Percentiles rank a stretch among this genome's conserved stretches.
Conservation (phyloP, 2,888 invertebrate species). For the Antitype chi region DNA sequence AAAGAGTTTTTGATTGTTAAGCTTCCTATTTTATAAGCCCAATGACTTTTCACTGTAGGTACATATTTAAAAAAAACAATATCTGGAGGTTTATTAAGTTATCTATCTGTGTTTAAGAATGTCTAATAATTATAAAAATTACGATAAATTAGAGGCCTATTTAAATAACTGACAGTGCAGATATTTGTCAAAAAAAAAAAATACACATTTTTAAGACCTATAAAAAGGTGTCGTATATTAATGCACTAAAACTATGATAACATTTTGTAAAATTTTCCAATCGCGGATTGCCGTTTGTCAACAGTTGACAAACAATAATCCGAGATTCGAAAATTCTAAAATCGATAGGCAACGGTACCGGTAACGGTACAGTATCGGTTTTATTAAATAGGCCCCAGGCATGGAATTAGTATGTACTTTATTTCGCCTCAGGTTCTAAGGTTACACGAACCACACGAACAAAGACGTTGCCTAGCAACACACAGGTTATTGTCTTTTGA, state of each 20-base stretch:
- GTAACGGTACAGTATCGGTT: not conserved
- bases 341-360: too few species aligned
- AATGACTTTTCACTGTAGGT: not conserved
- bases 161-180: not conserved
- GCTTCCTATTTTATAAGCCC: too few species aligned
- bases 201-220: not conserved
- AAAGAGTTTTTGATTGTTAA: too few species aligned
- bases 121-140: too few species aligned
- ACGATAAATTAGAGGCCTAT: not conserved
- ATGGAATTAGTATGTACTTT: not conserved
- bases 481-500: constrained; percentile 30
- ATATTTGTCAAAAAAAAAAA: not conserved
- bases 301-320: too few species aligned
- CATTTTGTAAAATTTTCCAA: not conserved
- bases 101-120: too few species aligned
- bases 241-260: not conserved
- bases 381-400: not conserved
- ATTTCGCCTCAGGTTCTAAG: not conserved
- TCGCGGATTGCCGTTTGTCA: too few species aligned
- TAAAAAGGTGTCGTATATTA: not conserved
- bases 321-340: too few species aligned
- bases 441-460: not conserved
- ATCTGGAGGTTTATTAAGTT: not conserved
- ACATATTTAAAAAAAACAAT: not conserved
- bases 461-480: constrained; percentile 38